These are phyloP conservation scores for Chrysemys picta DNA, from an alignment of 2,113 vertebrate genomes.

Conservation along the genomic window DNA sequence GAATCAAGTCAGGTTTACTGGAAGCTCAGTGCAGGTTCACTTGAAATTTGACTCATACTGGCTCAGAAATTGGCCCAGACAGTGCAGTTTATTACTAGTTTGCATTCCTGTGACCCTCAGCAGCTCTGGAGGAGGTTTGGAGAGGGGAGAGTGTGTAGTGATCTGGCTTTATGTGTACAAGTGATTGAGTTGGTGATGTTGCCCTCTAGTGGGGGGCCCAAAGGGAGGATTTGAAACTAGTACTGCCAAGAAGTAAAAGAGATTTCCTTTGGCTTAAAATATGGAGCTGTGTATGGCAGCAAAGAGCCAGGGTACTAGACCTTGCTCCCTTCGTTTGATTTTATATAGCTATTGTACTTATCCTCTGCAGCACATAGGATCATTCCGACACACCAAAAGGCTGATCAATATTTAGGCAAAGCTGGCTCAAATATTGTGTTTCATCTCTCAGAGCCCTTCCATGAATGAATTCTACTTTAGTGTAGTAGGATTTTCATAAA, in stretches of 20 bases:
- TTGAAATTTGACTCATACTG: not conserved
- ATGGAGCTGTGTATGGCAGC: rapidly evolving
- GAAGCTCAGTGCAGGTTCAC: not conserved
- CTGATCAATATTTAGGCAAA: not conserved
- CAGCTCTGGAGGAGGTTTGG: not conserved
- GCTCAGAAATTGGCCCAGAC: not conserved
- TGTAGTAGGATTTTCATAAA: not conserved
- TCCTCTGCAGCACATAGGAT: not conserved
- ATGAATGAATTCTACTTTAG: not conserved
- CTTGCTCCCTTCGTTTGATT: not conserved
- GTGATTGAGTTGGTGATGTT: conserved; percentile 33
- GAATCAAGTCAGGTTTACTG: not conserved
- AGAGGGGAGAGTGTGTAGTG: rapidly evolving
- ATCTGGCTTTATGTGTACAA: not conserved
- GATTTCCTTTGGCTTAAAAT: not conserved
- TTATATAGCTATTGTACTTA: not conserved
- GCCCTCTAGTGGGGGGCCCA: conserved; percentile 54
- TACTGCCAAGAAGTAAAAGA: not conserved
- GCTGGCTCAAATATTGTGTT: not conserved
- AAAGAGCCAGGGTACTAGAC: not conserved
- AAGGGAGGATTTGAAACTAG: not conserved
- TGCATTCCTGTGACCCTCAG: not conserved
- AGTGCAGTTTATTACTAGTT: not conserved
- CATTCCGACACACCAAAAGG: rapidly evolving
- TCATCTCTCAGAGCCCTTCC: not conserved